These are phyloP conservation scores for Nebria salina DNA, from an alignment of 2,888 invertebrate species.

Conservation along the genomic window DNA sequence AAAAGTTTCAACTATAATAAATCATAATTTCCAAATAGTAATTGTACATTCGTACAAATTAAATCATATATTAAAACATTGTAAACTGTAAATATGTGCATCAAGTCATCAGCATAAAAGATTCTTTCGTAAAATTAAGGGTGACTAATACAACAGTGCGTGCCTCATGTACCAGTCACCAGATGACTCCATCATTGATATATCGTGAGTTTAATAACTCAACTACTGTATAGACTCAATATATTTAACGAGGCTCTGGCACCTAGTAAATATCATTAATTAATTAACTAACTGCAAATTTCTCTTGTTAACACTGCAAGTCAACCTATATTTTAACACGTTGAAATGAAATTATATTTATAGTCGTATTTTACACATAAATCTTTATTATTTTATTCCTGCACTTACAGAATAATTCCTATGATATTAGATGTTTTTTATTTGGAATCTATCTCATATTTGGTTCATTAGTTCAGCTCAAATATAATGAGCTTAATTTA, in stretches of 20 bases:
- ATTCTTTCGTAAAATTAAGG: conserved; percentile 44
- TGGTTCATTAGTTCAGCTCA: too few species aligned
- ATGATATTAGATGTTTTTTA: too few species aligned
- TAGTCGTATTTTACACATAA: neutral
- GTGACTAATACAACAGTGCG: conserved; percentile 43
- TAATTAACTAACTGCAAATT: conserved; percentile 7
- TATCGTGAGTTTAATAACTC: conserved; percentile 30
- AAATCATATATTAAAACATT: conserved; percentile 33
- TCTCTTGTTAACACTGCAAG: neutral
- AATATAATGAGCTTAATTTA: too few species aligned
- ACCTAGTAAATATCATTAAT: conserved; percentile 55
- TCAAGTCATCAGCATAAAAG: conserved; percentile 29
- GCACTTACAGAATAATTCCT: neutral
- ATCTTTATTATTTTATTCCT: neutral
- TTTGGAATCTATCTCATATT: too few species aligned
- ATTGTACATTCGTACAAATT: neutral
- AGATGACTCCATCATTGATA: conserved; percentile 34
- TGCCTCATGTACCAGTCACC: conserved; percentile 40
- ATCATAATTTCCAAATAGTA: neutral
- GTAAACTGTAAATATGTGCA: conserved; percentile 28
- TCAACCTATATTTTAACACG: neutral
- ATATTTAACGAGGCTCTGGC: conserved; percentile 3
- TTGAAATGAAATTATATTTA: conserved; percentile 2
- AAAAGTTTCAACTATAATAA: too few species aligned
- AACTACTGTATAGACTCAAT: conserved; percentile 5